Evolutionary conservation across 2,888 invertebrate species (phyloP).

Genomic region (Shargacucullia verbasci): DNA sequence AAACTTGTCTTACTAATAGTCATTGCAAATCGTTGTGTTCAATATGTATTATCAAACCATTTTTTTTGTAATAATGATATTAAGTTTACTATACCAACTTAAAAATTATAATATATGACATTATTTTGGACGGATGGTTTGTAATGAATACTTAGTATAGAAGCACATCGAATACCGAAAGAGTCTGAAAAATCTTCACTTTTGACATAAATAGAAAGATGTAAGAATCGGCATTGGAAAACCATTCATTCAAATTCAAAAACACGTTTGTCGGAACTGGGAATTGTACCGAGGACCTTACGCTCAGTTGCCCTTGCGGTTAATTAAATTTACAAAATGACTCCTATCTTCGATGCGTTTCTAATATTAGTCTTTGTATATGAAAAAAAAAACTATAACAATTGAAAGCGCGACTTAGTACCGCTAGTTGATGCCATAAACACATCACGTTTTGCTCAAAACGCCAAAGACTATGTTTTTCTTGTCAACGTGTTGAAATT

Average conservation of each 20-base stretch:
- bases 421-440: constrained; percentile 83
- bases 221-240: no score
- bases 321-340: not conserved
- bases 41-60: no score
- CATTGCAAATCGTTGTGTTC: constrained; percentile 23
- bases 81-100: no score
- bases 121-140: constrained; percentile 10
- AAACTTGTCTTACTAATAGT: constrained; percentile 23
- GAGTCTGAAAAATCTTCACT: no score
- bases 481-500: constrained; percentile 59
- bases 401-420: constrained; percentile 72
- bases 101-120: no score
- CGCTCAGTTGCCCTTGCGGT: no score
- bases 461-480: constrained; percentile 81
- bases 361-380: constrained; percentile 51
- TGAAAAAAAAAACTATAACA: constrained; percentile 51
- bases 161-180: constrained; percentile 28
- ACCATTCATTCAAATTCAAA: no score
- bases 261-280: no score
- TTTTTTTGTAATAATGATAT: not conserved
- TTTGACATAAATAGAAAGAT: no score
- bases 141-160: constrained; percentile 32
- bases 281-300: no score
- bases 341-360: constrained; percentile 32
- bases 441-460: constrained; percentile 83